These are phyloP conservation scores for Drosophila grimshawi DNA, from an alignment of 1,140 invertebrate species.

Conservation along the genomic window DNA sequence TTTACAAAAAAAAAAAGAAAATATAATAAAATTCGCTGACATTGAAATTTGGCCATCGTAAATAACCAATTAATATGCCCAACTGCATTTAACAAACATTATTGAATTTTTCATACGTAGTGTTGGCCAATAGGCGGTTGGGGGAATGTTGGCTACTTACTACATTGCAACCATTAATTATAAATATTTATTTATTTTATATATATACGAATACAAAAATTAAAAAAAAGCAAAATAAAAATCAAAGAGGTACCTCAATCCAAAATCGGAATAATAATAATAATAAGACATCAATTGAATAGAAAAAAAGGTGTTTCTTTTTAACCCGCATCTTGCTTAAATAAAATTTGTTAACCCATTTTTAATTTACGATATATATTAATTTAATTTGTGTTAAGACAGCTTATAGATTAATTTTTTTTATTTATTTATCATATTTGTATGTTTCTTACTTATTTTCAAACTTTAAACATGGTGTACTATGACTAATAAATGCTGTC, in stretches of 20 bases:
- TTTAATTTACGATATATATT: no score
- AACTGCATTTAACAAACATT: conserved; percentile 70
- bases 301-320: no score
- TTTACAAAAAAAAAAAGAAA: background rate
- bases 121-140: no score
- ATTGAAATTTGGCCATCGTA: conserved; percentile 52
- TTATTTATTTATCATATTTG: no score
- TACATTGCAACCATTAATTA: conserved; percentile 47
- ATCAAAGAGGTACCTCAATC: background rate
- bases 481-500: background rate
- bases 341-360: no score
- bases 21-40: conserved; percentile 29
- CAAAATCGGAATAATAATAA: no score
- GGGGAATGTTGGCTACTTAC: background rate
- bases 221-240: background rate
- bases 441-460: background rate
- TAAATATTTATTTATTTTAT: background rate
- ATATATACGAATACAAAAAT: no score
- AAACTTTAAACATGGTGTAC: background rate
- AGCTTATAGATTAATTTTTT: no score
- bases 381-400: no score
- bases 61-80: conserved; percentile 80
- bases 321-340: no score
- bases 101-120: background rate
- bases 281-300: no score